A percentile compares a stretch with the other conserved stretches of the same genome.
Conservation (phyloP, 2,888 invertebrate species). For the Rhimphoctona megacephalus region DNA sequence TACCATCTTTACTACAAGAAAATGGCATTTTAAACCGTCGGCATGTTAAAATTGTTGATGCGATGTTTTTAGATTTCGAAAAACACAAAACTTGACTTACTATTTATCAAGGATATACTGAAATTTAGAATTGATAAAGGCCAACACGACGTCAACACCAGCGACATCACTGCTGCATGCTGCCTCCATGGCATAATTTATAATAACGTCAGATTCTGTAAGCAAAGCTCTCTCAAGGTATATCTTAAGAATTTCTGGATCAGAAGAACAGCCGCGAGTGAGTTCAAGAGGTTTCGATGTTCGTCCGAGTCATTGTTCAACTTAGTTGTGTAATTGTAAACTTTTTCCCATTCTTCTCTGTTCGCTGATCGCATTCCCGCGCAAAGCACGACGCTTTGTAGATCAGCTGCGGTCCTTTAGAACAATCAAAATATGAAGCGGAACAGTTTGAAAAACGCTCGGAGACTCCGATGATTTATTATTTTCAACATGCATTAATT, state of each 20-base stretch:
- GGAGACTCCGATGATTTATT: neutral
- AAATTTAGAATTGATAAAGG: conserved; percentile 66
- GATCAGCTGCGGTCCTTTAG: conserved; percentile 84
- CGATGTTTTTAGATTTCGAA: neutral
- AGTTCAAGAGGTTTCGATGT: conserved; percentile 78
- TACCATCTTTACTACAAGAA: conserved; percentile 31
- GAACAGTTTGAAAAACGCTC: neutral
- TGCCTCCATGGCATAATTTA: conserved; percentile 72
- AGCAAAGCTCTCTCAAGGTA: conserved; percentile 63
- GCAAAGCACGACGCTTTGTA: conserved; percentile 84
- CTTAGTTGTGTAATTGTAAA: conserved; percentile 48
- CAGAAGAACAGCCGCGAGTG: conserved; percentile 84
- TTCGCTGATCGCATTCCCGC: conserved; percentile 80
- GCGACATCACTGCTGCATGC: conserved; percentile 62
- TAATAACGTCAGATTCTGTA: conserved; percentile 66
- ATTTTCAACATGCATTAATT: neutral
- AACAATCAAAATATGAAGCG: neutral
- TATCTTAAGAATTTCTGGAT: conserved; percentile 82
- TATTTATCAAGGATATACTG: conserved; percentile 14
- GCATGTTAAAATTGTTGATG: neutral
- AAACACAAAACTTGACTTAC: conserved; percentile 50
- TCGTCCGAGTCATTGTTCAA: conserved; percentile 78
- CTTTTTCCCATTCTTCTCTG: conserved; percentile 66
- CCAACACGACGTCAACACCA: conserved; percentile 70
- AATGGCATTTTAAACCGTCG: neutral